These are phyloP conservation scores for Mesochorus sp. DNA, from an alignment of 2,888 invertebrate genomes.

Conservation along the genomic window DNA sequence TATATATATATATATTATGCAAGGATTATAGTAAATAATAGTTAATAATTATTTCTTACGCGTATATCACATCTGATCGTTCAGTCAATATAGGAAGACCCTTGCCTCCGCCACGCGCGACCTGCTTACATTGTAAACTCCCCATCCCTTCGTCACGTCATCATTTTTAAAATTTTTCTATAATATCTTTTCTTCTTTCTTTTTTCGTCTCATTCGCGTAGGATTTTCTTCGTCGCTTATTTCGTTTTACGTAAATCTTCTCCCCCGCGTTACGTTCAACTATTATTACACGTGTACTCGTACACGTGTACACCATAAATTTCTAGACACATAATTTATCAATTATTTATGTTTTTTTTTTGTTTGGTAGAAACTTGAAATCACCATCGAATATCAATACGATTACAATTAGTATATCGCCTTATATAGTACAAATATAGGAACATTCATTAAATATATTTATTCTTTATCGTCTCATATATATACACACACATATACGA, in stretches of 20 bases:
- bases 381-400: constrained; percentile 81
- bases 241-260: constrained; percentile 60
- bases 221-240: constrained; percentile 58
- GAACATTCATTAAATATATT: constrained; percentile 82
- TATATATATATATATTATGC: constrained; percentile 53
- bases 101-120: constrained; percentile 76
- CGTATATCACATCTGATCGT: constrained; percentile 82
- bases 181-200: background rate
- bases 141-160: constrained; percentile 64
- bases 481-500: no score
- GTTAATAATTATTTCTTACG: constrained; percentile 79
- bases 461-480: constrained; percentile 73
- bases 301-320: constrained; percentile 27
- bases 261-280: constrained; percentile 35
- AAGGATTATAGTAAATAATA: constrained; percentile 78
- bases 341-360: constrained; percentile 67
- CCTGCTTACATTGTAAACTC: constrained; percentile 66
- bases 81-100: constrained; percentile 82
- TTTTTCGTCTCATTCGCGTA: constrained; percentile 46
- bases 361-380: constrained; percentile 80
- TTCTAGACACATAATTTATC: constrained; percentile 72
- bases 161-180: constrained; percentile 17
- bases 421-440: constrained; percentile 82
- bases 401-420: constrained; percentile 78
- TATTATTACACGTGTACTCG: constrained; percentile 19